Evolutionary conservation across 2,113 vertebrate species (phyloP).

Genomic region (Ctenomys sociabilis): DNA sequence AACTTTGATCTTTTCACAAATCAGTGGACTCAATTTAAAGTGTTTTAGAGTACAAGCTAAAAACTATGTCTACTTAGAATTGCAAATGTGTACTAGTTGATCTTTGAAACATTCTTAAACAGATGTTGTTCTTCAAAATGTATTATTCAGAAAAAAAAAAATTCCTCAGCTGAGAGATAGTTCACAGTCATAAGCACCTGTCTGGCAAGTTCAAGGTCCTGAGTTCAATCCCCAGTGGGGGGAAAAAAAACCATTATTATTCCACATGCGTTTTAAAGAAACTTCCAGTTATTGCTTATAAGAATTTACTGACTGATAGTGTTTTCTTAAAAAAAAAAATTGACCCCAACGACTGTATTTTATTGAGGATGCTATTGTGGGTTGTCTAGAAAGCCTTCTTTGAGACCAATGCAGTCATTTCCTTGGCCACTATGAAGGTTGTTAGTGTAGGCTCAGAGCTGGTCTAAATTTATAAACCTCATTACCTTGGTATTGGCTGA

Average conservation of each 20-base stretch:
- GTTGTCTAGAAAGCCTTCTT: background rate
- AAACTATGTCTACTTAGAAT: background rate
- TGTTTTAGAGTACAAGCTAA: background rate
- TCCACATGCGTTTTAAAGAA: background rate
- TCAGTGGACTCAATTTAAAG: background rate
- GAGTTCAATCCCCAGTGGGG: no score
- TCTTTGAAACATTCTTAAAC: background rate
- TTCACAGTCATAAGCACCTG: no score
- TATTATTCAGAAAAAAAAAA: background rate
- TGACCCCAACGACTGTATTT: no score
- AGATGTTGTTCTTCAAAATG: background rate
- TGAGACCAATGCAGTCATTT: background rate
- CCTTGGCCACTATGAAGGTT: background rate
- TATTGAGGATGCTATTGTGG: fast-evolving
- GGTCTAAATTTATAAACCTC: background rate
- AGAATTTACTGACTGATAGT: background rate
- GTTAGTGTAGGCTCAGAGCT: background rate
- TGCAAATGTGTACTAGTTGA: background rate
- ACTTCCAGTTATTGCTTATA: background rate
- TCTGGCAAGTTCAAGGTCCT: no score
- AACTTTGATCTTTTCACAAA: background rate
- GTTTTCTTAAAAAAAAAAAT: background rate
- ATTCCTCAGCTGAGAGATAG: no score
- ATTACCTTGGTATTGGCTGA: background rate
- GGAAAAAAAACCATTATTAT: no score